phyloP scores from a whole-genome alignment of 2,888 invertebrate species.

The Endotricha flammealis region DNA sequence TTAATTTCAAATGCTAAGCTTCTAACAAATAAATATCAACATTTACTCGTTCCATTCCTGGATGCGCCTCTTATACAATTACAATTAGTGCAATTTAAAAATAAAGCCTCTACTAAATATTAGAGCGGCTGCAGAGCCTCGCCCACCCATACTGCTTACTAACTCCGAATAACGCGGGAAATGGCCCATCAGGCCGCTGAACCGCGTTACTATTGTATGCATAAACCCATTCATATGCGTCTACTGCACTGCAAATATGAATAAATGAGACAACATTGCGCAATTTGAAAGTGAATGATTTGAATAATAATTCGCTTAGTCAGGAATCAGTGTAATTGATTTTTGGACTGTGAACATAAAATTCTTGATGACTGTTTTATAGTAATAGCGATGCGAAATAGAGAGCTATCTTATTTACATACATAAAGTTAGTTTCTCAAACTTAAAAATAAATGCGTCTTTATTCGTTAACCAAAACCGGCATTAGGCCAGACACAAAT shows the following conservation, averaged over 20 bases:
- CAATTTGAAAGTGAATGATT: conserved; percentile 10
- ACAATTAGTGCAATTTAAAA: too few relatives aligned
- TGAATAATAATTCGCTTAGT: background rate
- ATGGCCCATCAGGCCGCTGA: conserved; percentile 25
- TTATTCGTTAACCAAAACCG: too few relatives aligned
- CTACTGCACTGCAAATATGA: background rate
- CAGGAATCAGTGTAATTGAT: background rate
- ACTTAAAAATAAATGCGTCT: too few relatives aligned
- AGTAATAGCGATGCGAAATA: too few relatives aligned
- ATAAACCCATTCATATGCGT: background rate
- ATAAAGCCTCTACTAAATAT: background rate
- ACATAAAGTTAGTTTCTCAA: too few relatives aligned
- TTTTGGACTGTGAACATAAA: conserved; percentile 2
- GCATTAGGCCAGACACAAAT: too few relatives aligned
- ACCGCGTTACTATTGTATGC: conserved; percentile 9
- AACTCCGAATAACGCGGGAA: conserved; percentile 23
- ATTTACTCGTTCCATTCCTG: too few relatives aligned
- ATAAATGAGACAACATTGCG: conserved; percentile 1
- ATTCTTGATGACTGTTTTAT: too few relatives aligned
- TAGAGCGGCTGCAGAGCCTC: background rate
- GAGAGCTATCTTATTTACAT: too few relatives aligned
- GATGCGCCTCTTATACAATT: too few relatives aligned
- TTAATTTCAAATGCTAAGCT: too few relatives aligned
- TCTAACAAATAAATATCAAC: too few relatives aligned
- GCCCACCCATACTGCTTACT: conserved; percentile 14